Evolutionary conservation across 2,797 vertebrate genomes (phyloP), one percentile per base, ranked within the genome.

Genomic region (Sphenopsis melanotis): DNA sequence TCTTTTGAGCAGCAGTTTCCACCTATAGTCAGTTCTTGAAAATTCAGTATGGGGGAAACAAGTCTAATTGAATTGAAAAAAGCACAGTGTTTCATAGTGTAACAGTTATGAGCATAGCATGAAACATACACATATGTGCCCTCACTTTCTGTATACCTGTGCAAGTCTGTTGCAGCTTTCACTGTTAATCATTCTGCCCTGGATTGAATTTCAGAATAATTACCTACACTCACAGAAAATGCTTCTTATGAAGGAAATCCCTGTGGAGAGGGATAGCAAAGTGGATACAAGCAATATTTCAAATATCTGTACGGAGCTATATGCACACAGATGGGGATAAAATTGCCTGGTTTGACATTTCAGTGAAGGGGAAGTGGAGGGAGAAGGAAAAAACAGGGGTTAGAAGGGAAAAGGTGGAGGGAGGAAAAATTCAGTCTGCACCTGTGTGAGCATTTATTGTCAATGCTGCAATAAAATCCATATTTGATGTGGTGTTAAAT

Each of bases 391-490:
- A 66, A 63, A n/a, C 68, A 47, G 59, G 29, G 44, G 27, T 11
- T 12, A 12, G 7, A 68, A 93, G 39, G 10, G 42, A 84, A 66
- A 64, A 83, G 64, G 86, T 90, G 47, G 29, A 77, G 72, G 65
- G 17, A 89, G 61, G 75, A 96, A 92, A 93, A 82, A 91, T 64
- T 91, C 64, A 93, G 66, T 80, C 93, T 86, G 83, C 90, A 96
- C 90, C 92, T 96, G 83, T 96, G 47, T 47, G 76, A 97, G 85
- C 90, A 92, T 97, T 97, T 97, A 96, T 97, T 98, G 96, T 97
- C 95, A 96, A 75, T 98, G 95, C 98, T 98, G 97, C 97, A 98
- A 98, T 97, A 97, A 98, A 98, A 98, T 98, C 97, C 97, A 98
- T 98, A 97, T 98, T 97, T 97, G 97, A 97, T 98, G 96, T 97